phyloP scores from a whole-genome alignment of 2,888 invertebrate species.

The Ypsolopha sequella region DNA sequence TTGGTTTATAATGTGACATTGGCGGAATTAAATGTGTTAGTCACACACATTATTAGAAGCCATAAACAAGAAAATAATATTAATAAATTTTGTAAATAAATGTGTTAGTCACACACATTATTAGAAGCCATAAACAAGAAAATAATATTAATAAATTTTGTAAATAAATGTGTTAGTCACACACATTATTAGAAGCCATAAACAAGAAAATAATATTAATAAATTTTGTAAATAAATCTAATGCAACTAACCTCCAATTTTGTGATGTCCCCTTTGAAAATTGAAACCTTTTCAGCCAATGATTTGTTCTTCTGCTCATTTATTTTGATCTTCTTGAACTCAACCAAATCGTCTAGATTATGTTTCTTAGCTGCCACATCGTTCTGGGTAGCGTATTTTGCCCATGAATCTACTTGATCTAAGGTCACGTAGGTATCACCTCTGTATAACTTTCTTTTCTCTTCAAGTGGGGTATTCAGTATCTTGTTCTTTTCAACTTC shows the following conservation, averaged over 20 bases:
- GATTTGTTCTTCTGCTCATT: conserved; percentile 41
- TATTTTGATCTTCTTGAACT: conserved; percentile 37
- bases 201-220: too few relatives aligned
- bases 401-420: conserved; percentile 69
- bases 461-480: conserved; percentile 56
- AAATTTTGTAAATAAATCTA: too few relatives aligned
- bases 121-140: too few relatives aligned
- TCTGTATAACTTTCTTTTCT: conserved; percentile 66
- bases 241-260: conserved; percentile 71
- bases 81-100: too few relatives aligned
- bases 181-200: too few relatives aligned
- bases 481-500: conserved; percentile 63
- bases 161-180: too few relatives aligned
- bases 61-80: too few relatives aligned
- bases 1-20: too few relatives aligned
- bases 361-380: conserved; percentile 40
- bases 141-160: too few relatives aligned
- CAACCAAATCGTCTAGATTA: conserved; percentile 37
- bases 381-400: conserved; percentile 48
- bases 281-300: conserved; percentile 73
- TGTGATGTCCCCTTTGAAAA: conserved; percentile 87
- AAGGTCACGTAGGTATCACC: conserved; percentile 40
- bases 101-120: too few relatives aligned
- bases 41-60: too few relatives aligned
- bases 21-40: too few relatives aligned